Evolutionary conservation across 2,113 vertebrate genomes (phyloP).

Genomic region (Trematomus loennbergii): DNA sequence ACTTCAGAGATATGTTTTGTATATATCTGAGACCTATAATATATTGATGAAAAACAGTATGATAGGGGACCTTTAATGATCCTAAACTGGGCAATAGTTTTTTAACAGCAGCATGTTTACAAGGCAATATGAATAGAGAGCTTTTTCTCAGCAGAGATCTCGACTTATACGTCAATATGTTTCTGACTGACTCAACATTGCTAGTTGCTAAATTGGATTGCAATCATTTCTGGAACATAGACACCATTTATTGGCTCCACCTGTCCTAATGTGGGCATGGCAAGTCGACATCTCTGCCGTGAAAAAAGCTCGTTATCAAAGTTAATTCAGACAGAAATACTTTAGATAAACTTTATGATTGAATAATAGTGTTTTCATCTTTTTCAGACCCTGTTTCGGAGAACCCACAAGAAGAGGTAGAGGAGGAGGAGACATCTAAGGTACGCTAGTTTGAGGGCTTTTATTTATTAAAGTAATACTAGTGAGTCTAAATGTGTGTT

Average conservation of each 20-base stretch:
- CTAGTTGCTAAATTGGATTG: too few relatives aligned
- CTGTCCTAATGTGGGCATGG: neutral
- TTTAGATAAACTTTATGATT: neutral
- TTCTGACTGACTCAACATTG: too few relatives aligned
- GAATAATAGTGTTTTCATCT: neutral
- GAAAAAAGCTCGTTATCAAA: neutral
- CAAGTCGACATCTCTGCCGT: neutral
- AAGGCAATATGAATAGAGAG: too few relatives aligned
- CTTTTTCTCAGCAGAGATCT: too few relatives aligned
- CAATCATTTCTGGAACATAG: too few relatives aligned
- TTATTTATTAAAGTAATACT: neutral
- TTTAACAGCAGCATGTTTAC: too few relatives aligned
- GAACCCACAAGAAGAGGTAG: slow-evolving; percentile 6
- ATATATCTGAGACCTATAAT: too few relatives aligned
- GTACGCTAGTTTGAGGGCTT: slow-evolving; percentile 16
- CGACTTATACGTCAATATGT: too few relatives aligned
- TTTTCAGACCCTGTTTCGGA: slow-evolving; percentile 24
- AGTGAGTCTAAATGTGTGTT: neutral
- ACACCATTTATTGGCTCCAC: neutral
- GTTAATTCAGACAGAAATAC: neutral
- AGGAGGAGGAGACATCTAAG: slow-evolving; percentile 6
- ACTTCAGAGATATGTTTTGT: too few relatives aligned
- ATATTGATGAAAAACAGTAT: too few relatives aligned
- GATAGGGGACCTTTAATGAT: too few relatives aligned
- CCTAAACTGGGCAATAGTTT: too few relatives aligned